phyloP scores from a whole-genome alignment of 2,797 vertebrate species.

The Hoplostethus mediterraneus region DNA sequence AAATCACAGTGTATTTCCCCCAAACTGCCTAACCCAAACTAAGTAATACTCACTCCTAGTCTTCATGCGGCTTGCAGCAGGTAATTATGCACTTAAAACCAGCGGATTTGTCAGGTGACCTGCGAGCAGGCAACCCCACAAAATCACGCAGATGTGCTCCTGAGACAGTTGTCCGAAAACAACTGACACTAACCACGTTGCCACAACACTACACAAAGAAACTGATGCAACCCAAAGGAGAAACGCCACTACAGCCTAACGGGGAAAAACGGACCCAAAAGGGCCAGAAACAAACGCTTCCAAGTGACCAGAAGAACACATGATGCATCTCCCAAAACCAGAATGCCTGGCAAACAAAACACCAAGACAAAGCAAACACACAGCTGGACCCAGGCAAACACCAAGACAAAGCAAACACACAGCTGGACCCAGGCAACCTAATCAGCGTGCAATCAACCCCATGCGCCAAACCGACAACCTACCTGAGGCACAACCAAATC shows the following conservation, averaged over 20 bases:
- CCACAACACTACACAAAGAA: neutral
- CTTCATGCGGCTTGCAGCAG: neutral
- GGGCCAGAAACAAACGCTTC: neutral
- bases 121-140: no score
- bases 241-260: neutral
- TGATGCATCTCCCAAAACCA: neutral
- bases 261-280: neutral
- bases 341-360: neutral
- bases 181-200: neutral
- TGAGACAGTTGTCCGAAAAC: neutral
- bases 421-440: no score
- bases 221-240: neutral
- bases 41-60: neutral
- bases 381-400: no score
- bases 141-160: neutral
- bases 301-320: neutral
- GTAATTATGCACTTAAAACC: slow-evolving; percentile 8
- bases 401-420: neutral
- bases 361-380: neutral
- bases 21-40: neutral
- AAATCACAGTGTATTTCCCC: neutral
- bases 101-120: neutral
- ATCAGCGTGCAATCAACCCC: no score
- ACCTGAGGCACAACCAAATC: no score
- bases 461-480: no score